Percentiles rank a stretch among this genome's conserved stretches.
phyloP scores from a whole-genome alignment of 2,113 vertebrate species.

The Percina caprodes region DNA sequence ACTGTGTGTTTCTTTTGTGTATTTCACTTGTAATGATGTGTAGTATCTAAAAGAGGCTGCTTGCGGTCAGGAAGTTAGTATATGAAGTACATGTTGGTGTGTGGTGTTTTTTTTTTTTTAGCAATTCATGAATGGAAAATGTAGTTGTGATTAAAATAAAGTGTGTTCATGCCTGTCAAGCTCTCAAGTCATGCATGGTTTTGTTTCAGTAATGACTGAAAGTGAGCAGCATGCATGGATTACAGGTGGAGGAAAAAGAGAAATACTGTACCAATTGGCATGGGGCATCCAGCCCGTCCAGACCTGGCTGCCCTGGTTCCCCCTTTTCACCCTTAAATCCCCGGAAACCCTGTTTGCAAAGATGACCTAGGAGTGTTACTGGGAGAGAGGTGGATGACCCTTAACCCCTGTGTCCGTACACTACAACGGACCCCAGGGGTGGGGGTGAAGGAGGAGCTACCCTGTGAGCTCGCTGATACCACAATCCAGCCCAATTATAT shows the following conservation, averaged over 20 bases:
- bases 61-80: constrained; percentile 70
- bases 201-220: constrained; percentile 41
- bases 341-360: constrained; percentile 99
- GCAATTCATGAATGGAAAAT: constrained; percentile 1
- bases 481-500: constrained; percentile 20
- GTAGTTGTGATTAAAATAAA: constrained; percentile 14
- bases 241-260: constrained; percentile 91
- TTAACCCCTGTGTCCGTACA: constrained; percentile 60
- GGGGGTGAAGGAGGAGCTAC: constrained; percentile 83
- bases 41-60: constrained; percentile 55
- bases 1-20: constrained; percentile 7
- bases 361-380: constrained; percentile 98
- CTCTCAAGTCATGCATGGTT: constrained; percentile 56
- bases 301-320: constrained; percentile 99
- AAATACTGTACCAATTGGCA: constrained; percentile 99
- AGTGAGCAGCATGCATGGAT: constrained; percentile 88
- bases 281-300: constrained; percentile 99
- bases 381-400: constrained; percentile 76
- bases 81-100: constrained; percentile 3
- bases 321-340: constrained; percentile 99
- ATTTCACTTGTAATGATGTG: constrained; percentile 9
- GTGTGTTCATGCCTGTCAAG: constrained; percentile 46
- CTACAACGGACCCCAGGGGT: constrained; percentile 55
- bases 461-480: constrained; percentile 63
- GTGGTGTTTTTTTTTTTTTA: not conserved